phyloP scores from a whole-genome alignment of 2,888 invertebrate species.

The Pediacus dermestoides region DNA sequence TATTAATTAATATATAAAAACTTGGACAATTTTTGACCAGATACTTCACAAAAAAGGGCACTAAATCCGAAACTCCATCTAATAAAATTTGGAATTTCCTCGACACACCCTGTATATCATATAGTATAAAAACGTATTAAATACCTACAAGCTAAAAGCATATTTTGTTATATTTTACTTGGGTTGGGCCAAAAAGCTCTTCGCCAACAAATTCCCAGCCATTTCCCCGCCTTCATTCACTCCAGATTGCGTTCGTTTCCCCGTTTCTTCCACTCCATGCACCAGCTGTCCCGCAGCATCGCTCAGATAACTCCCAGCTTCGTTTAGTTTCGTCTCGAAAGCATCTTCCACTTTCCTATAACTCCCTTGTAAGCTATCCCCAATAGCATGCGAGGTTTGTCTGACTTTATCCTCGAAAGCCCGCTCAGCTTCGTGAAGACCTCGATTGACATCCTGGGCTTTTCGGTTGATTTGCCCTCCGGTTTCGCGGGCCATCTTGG shows the following conservation, averaged over 20 bases:
- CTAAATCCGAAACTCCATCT: too few species aligned
- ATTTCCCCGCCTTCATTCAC: neutral
- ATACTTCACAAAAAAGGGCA: too few species aligned
- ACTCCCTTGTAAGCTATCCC: neutral
- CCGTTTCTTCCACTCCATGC: neutral
- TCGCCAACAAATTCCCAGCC: neutral
- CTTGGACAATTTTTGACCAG: too few species aligned
- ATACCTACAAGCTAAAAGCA: too few species aligned
- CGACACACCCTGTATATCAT: too few species aligned
- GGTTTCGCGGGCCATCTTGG: neutral
- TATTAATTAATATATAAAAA: too few species aligned
- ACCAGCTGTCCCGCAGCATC: neutral
- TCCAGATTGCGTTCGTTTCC: neutral
- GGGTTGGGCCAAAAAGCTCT: neutral
- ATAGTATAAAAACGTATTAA: too few species aligned
- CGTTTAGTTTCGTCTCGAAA: neutral
- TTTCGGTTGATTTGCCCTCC: conserved; percentile 20
- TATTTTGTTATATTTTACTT: conserved; percentile 7
- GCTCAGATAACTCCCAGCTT: conserved; percentile 4
- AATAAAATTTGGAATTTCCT: too few species aligned
- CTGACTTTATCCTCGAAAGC: conserved; percentile 26
- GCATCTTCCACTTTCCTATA: neutral
- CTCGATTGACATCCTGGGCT: conserved; percentile 26
- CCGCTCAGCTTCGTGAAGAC: conserved; percentile 30
- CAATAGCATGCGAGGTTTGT: conserved; percentile 12